Conservation (phyloP, 2,797 vertebrate genomes). For the Mormyrops attenuatus region DNA sequence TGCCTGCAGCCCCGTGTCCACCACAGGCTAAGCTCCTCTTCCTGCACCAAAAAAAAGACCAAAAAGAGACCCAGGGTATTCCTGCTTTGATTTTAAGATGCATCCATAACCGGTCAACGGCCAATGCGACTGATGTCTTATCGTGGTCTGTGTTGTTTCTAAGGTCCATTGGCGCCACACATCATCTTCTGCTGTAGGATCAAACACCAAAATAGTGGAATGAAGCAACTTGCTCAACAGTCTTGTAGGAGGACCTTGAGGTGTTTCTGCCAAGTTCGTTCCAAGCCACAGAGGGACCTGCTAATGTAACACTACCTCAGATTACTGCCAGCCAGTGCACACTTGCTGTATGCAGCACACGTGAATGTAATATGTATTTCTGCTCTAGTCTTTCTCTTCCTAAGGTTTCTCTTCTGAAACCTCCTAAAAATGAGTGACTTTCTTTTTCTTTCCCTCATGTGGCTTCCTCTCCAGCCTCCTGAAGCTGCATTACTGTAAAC, state of each 20-base stretch:
- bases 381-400: neutral
- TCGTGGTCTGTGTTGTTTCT: neutral
- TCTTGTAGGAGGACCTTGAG: neutral
- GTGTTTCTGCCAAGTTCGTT: neutral
- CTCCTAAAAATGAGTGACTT: neutral
- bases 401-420: neutral
- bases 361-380: neutral
- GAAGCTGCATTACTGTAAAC: constrained; percentile 20
- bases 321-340: no score
- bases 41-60: neutral
- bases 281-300: neutral
- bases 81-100: neutral
- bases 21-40: neutral
- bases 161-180: neutral
- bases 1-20: neutral
- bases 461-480: neutral
- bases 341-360: neutral
- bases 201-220: neutral
- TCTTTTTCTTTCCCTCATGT: neutral
- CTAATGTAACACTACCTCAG: neutral
- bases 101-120: neutral
- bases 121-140: neutral
- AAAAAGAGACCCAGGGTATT: neutral
- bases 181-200: neutral
- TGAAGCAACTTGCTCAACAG: neutral